Evolutionary conservation across 2,888 invertebrate species (phyloP).

Genomic region (Coenonympha glycerion): DNA sequence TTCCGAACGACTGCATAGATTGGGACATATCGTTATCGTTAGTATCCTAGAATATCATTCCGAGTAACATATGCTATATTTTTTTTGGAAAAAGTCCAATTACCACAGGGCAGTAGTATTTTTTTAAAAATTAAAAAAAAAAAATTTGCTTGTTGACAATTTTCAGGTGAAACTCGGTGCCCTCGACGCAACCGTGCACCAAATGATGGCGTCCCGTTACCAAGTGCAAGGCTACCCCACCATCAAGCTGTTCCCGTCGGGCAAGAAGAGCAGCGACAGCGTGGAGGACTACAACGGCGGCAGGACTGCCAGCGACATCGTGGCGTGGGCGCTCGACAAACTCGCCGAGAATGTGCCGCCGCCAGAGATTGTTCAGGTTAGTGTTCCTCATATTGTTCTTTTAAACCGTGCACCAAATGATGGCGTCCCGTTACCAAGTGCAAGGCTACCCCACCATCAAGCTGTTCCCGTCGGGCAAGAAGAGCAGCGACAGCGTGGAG

Average conservation of each 20-base stretch:
- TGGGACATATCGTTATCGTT: no score
- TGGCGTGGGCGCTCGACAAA: slow-evolving; percentile 91
- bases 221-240: slow-evolving; percentile 96
- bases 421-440: slow-evolving; percentile 89
- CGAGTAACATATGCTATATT: no score
- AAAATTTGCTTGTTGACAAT: no score
- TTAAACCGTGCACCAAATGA: slow-evolving; percentile 89
- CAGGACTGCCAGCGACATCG: slow-evolving; percentile 91
- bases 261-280: slow-evolving; percentile 81
- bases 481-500: slow-evolving; percentile 79
- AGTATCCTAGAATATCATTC: no score
- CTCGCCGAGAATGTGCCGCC: slow-evolving; percentile 90
- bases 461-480: slow-evolving; percentile 86
- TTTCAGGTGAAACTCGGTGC: slow-evolving; percentile 90
- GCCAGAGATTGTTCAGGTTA: slow-evolving; percentile 90
- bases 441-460: slow-evolving; percentile 98
- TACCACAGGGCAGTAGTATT: no score
- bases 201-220: slow-evolving; percentile 86
- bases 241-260: slow-evolving; percentile 91
- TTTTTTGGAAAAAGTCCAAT: no score
- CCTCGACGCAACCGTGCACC: slow-evolving; percentile 95
- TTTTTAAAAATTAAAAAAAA: no score
- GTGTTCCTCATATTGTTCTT: no score
- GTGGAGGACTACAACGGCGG: slow-evolving; percentile 94
- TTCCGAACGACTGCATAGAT: no score